Evolutionary conservation across 2,888 invertebrate genomes (phyloP).

Genomic region (Drosophila crucigera): DNA sequence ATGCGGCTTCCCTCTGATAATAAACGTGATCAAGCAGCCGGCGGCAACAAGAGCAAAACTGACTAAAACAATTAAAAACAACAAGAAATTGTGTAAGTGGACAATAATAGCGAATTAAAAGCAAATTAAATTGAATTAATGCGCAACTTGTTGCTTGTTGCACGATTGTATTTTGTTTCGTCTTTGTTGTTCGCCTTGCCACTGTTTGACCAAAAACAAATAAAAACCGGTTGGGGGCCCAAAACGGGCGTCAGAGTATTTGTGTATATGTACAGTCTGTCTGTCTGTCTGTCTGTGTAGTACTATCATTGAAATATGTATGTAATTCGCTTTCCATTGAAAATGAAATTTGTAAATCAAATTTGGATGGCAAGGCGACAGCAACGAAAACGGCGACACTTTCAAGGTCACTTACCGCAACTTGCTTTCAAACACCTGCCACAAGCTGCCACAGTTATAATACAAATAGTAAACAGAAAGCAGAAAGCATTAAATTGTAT

Average conservation of each 20-base stretch:
- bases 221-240: constrained; percentile 52
- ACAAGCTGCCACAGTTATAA: not conserved
- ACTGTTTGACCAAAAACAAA: constrained; percentile 60
- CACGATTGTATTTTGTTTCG: constrained; percentile 40
- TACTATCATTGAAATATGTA: constrained; percentile 41
- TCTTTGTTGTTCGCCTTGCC: constrained; percentile 49
- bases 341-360: constrained; percentile 40
- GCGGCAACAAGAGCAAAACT: constrained; percentile 9
- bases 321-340: constrained; percentile 50
- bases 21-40: constrained; percentile 30
- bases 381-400: constrained; percentile 25
- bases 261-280: not conserved
- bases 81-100: constrained; percentile 48
- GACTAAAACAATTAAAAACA: constrained; percentile 1
- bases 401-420: constrained; percentile 64
- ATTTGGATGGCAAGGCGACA: constrained; percentile 56
- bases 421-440: constrained; percentile 4
- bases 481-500: not conserved
- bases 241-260: constrained; percentile 42
- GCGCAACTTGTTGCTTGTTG: constrained; percentile 67
- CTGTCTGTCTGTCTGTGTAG: not conserved
- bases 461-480: not conserved
- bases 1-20: constrained; percentile 36
- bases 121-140: constrained; percentile 55
- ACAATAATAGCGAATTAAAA: constrained; percentile 73